Evolutionary conservation across 1,140 invertebrate species (phyloP).

Genomic region (Zaprionus ornatus): DNA sequence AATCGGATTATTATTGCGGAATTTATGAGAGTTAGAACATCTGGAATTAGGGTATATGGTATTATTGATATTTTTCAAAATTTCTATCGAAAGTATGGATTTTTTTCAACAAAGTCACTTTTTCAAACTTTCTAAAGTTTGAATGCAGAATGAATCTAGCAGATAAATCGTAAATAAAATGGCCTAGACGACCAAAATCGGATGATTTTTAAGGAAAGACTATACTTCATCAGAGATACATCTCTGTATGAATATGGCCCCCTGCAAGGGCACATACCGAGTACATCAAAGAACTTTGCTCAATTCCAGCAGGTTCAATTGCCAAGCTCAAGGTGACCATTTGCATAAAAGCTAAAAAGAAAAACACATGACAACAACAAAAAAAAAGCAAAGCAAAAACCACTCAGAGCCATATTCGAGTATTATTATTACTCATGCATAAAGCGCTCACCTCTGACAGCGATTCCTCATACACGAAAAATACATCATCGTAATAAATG

Average conservation of each 20-base stretch:
- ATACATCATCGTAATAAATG: conserved; percentile 52
- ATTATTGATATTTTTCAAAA: too few species aligned
- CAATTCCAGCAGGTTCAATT: conserved; percentile 39
- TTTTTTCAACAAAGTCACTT: too few species aligned
- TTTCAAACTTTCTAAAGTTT: too few species aligned
- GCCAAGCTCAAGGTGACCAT: conserved; percentile 51
- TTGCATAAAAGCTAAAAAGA: conserved; percentile 37
- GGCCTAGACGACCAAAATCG: too few species aligned
- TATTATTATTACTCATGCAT: conserved; percentile 60
- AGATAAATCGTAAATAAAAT: too few species aligned
- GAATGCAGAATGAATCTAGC: too few species aligned
- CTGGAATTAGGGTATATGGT: too few species aligned
- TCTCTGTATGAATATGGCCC: neutral
- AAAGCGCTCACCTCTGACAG: conserved; percentile 68
- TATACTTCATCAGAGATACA: neutral
- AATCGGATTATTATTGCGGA: too few species aligned
- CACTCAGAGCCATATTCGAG: conserved; percentile 37
- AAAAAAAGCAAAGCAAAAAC: neutral
- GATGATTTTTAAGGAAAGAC: too few species aligned
- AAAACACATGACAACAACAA: neutral
- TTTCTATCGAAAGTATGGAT: too few species aligned
- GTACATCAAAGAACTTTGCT: conserved; percentile 39
- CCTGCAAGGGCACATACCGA: neutral
- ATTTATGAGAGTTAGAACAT: too few species aligned
- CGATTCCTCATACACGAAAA: conserved; percentile 12